Base-by-base conservation (phyloP, 1,140 invertebrate species). In the Nylanderia fulva region DNA sequence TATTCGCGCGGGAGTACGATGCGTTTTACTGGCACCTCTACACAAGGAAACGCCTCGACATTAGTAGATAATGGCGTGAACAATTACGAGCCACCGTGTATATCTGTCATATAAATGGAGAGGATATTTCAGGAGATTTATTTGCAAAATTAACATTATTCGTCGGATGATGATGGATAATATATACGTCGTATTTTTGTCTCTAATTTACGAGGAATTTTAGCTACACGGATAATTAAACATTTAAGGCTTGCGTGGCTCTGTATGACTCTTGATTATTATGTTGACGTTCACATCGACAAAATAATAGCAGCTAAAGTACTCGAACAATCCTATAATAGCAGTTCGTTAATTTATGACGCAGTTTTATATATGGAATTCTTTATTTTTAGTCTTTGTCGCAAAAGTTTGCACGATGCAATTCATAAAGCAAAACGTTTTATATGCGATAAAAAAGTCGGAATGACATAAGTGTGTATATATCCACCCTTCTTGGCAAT, bases 31-130 rank as follows among this genome's bases (percentile, higher is more conserved):
- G 52, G 56, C 63, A 45, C n/a, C n/a, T n/a, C n/a, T 33, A 33
- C 54, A 52, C 68, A 60, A 75, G 58, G 60, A 80, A 89, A 60
- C 69, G 60, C 52, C 61, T n/a, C 45, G 80, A 89, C 82, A 89
- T 90, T 86, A 84, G 61, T 36, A 27, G 80, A 79, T 64, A 90
- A 89, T 89, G 54, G 61, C 63, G 45, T 39, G 36, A 61, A 80
- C 85, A 75, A 86, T 84, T 80, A 56, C 33, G 74, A 71, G 45
- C 66, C 66, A 29, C 15, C n/a, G n/a, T n/a, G 15, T 45, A 27
- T 76, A 45, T 27, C 15, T 29, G 36, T 71, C 33, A n/a, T 29
- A 29, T 33, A 29, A 39, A 27, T 36, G 13, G 61, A 68, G 29
- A 24, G 29, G 42, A 33, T 29, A 58, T 24, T 79, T 52, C 6